Evolutionary conservation across 2,888 invertebrate species (phyloP).

Genomic region (Icerya purchasi): DNA sequence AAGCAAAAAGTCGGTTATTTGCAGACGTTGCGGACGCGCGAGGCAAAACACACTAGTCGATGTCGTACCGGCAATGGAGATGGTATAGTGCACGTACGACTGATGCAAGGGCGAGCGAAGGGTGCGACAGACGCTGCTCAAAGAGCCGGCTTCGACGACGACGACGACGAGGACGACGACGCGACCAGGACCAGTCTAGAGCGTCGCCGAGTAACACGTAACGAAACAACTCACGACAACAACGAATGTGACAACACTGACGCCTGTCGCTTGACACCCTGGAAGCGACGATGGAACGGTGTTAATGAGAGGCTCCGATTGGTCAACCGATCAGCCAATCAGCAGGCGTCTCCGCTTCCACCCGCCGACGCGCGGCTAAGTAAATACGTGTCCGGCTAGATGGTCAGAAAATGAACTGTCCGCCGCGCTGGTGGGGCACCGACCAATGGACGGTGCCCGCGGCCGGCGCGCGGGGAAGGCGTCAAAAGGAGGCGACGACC

Average conservation of each 20-base stretch:
- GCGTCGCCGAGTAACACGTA: background rate
- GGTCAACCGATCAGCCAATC: constrained; percentile 19
- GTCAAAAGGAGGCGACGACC: constrained; percentile 13
- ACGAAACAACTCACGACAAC: constrained; percentile 13
- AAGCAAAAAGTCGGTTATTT: too few relatives aligned
- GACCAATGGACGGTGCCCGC: too few relatives aligned
- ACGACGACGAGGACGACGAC: background rate
- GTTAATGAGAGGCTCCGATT: constrained; percentile 28
- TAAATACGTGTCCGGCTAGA: constrained; percentile 10
- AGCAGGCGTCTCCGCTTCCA: constrained; percentile 18
- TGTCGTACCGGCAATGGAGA: too few relatives aligned
- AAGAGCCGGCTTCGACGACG: background rate
- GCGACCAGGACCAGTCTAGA: background rate
- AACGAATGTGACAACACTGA: constrained; percentile 18
- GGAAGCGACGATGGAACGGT: constrained; percentile 22
- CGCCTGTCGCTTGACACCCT: constrained; percentile 23
- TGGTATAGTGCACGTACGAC: too few relatives aligned
- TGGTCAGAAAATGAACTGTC: constrained; percentile 9
- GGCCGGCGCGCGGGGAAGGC: constrained; percentile 3
- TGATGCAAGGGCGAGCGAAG: too few relatives aligned
- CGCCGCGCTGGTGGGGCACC: constrained; percentile 10
- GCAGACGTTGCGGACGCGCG: too few relatives aligned
- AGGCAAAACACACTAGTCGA: too few relatives aligned
- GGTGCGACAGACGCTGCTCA: background rate
- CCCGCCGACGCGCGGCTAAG: constrained; percentile 16